A percentile compares a stretch with the other conserved stretches of the same genome.
These are phyloP conservation scores for Micromussa lordhowensis DNA, from an alignment of 92 coral and sea anemone species.

Conservation along the genomic window DNA sequence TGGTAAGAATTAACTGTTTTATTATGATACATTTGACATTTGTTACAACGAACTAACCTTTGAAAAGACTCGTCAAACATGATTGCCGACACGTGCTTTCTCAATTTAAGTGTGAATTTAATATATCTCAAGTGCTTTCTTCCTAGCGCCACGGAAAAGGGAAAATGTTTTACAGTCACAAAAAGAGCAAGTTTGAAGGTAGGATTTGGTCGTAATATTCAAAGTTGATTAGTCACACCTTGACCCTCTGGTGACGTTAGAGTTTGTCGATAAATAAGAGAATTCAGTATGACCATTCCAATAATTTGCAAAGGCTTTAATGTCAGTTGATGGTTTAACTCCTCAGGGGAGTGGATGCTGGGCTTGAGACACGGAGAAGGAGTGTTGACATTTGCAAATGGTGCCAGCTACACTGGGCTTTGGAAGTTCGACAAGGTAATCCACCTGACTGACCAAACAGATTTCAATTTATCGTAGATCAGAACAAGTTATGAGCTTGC, in stretches of 20 bases:
- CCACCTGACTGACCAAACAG: not conserved
- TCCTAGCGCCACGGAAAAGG: constrained; percentile 86
- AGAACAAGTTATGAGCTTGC: not conserved
- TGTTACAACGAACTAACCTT: not conserved
- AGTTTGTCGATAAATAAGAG: too few species aligned
- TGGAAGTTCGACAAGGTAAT: constrained; percentile 94
- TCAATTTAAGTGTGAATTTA: not conserved
- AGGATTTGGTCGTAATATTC: not conserved
- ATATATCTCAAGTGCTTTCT: not conserved
- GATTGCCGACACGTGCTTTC: too few species aligned
- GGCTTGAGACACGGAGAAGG: constrained; percentile 88
- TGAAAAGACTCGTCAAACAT: too few species aligned
- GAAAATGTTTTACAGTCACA: constrained; percentile 74
- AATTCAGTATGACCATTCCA: not conserved
- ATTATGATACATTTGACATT: not conserved
- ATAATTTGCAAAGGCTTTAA: not conserved
- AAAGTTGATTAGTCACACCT: not conserved
- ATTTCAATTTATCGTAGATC: not conserved
- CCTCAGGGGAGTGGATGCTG: constrained; percentile 75
- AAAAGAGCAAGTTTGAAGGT: constrained; percentile 84
- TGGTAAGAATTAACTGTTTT: constrained; percentile 51
- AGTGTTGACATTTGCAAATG: constrained; percentile 72
- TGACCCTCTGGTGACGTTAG: not conserved
- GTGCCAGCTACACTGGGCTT: constrained; percentile 86
- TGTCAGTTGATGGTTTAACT: not conserved